Percentiles rank a stretch among this genome's conserved stretches.
These are phyloP conservation scores for Eubasilissa regina DNA, from an alignment of 1,140 invertebrate species.

Conservation along the genomic window DNA sequence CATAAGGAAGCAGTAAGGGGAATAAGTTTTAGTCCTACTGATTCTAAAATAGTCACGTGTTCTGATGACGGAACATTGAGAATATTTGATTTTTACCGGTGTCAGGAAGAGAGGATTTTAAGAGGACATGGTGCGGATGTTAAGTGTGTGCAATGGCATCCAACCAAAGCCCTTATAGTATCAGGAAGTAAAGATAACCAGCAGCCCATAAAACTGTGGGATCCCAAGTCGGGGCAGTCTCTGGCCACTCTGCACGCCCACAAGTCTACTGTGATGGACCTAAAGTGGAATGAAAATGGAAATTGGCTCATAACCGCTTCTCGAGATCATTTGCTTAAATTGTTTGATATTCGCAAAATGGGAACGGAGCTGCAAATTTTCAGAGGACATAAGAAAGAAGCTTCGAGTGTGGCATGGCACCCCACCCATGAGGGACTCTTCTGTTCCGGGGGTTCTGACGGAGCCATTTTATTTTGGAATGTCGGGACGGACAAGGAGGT, in stretches of 20 bases:
- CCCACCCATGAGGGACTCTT: slow-evolving; percentile 97
- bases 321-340: slow-evolving; percentile 96
- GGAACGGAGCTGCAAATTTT: slow-evolving; percentile 96
- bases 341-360: slow-evolving; percentile 98
- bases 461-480: slow-evolving; percentile 98
- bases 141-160: slow-evolving; percentile 99
- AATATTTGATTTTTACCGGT: slow-evolving; percentile 98
- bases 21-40: slow-evolving; percentile 99
- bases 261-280: slow-evolving; percentile 99
- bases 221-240: slow-evolving; percentile 94
- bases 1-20: slow-evolving; percentile 99
- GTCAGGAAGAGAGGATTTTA: slow-evolving; percentile 96
- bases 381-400: slow-evolving; percentile 98
- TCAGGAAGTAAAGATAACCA: slow-evolving; percentile 99
- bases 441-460: slow-evolving; percentile 97
- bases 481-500: slow-evolving; percentile 99
- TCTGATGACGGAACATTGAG: slow-evolving; percentile 98
- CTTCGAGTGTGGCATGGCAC: slow-evolving; percentile 98
- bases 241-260: slow-evolving; percentile 96
- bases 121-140: slow-evolving; percentile 99
- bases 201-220: slow-evolving; percentile 99
- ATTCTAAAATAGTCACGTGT: slow-evolving; percentile 98
- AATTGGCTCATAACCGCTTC: slow-evolving; percentile 99
- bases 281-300: slow-evolving; percentile 99
- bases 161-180: slow-evolving; percentile 95